Base-by-base conservation (phyloP, 2,113 vertebrate species). In the Panthera uncia region DNA sequence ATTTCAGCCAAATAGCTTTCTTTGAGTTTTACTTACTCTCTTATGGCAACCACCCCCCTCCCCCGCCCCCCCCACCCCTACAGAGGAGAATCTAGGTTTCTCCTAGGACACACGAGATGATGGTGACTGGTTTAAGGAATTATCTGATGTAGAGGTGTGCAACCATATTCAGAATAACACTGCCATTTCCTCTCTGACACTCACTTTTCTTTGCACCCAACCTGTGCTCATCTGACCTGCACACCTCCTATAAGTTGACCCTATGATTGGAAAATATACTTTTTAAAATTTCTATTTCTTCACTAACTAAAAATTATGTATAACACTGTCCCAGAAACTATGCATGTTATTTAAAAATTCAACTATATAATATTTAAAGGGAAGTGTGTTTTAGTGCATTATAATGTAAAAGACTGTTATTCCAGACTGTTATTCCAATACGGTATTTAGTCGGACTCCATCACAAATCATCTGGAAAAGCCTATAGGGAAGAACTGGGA, bases 391-490 rank as follows among this genome's bases (percentile, higher is more conserved):
- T 74, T 36, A 66, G 38, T 71, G 13, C 38, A 65, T 92, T 93
- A 89, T 81, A 76, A 74, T 57, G 36, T 73, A 88, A 94, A 92
- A 69, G 23, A 50, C 41, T 69, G 14, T 50, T 95, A 89, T 36
- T 97, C 36, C 6, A 69, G 16, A 50, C 41, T 69, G 14, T 50
- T 95, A 89, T 36, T 97, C 36, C 4, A 69, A 9, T 45, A 45
- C 45, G 8, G 14, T 79, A 76, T 87, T 94, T 90, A 93, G 69
- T 65, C 76, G 19, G 38, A 45, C 65, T 97, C 96, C 86, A 81
- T 89, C 66, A 29, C 65, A 88, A 88, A 95, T 97, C 80, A 97
- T 89, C 57, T 78, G 29, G 61, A 95, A 89, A 92, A 87, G 45
- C 45, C 96, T 91, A 45, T 0, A 73, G 84, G 80, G 84, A 68